phyloP scores from a whole-genome alignment of 2,888 invertebrate species.

The Ophion slaviceki region DNA sequence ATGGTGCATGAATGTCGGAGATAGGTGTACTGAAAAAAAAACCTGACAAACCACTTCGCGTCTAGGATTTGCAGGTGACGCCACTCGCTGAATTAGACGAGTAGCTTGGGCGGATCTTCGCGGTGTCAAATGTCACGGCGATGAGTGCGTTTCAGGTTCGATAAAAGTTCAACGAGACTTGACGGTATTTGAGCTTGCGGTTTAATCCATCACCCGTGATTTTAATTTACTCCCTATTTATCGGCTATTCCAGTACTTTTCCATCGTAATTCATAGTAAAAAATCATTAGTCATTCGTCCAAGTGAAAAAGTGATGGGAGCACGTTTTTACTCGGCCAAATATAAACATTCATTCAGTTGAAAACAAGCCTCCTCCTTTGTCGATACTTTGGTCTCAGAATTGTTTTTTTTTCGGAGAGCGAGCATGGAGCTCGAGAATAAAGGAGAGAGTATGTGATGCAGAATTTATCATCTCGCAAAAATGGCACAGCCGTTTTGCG shows the following conservation, averaged over 20 bases:
- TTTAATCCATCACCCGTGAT: not conserved
- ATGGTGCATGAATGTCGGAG: constrained; percentile 42
- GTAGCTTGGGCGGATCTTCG: constrained; percentile 38
- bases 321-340: constrained; percentile 25
- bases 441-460: too few relatives aligned
- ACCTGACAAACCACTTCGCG: constrained; percentile 66
- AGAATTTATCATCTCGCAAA: too few relatives aligned
- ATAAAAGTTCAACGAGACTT: constrained; percentile 39
- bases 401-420: not conserved
- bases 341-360: constrained; percentile 29
- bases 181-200: constrained; percentile 2
- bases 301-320: constrained; percentile 18
- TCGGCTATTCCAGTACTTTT: not conserved
- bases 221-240: constrained; percentile 1
- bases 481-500: too few relatives aligned
- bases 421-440: not conserved
- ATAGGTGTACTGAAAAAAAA: constrained; percentile 56
- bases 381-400: not conserved
- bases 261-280: not conserved
- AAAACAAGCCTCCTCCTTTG: constrained; percentile 17
- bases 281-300: constrained; percentile 2
- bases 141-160: constrained; percentile 41
- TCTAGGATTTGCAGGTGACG: constrained; percentile 66
- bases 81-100: constrained; percentile 61
- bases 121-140: constrained; percentile 70